A percentile compares a stretch with the other conserved stretches of the same genome.
These are phyloP conservation scores for Geopemphigus sp. DNA, from an alignment of 1,140 invertebrate species.

Conservation along the genomic window DNA sequence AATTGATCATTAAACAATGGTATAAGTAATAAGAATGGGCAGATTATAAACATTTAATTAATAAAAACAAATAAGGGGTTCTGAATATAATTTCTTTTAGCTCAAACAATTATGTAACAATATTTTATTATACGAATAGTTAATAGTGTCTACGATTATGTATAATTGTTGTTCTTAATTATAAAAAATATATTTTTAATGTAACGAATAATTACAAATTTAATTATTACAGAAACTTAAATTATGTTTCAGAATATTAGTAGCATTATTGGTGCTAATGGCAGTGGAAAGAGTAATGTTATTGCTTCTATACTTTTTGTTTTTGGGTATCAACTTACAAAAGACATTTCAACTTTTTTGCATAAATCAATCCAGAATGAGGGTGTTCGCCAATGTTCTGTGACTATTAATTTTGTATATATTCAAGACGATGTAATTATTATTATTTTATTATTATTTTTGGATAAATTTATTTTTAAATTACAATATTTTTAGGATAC, in stretches of 20 bases:
- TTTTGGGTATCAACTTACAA: conserved; percentile 93
- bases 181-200: no score
- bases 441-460: not conserved
- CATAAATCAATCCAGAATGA: conserved; percentile 87
- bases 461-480: not conserved
- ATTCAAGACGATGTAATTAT: conserved; percentile 74
- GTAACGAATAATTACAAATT: no score
- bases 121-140: no score
- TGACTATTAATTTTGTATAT: conserved; percentile 86
- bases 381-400: conserved; percentile 77
- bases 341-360: conserved; percentile 95
- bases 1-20: no score
- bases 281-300: conserved; percentile 99
- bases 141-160: no score
- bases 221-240: not conserved
- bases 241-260: conserved; percentile 78
- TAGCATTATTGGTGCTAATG: conserved; percentile 97
- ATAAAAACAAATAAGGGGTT: no score
- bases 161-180: no score
- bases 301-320: conserved; percentile 99
- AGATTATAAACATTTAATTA: no score
- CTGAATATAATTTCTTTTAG: no score
- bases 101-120: no score
- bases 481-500: conserved; percentile 59
- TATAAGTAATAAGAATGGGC: no score